These are phyloP conservation scores for Platygyra sinensis DNA, from an alignment of 64 coral and sea anemone species.

Conservation along the genomic window DNA sequence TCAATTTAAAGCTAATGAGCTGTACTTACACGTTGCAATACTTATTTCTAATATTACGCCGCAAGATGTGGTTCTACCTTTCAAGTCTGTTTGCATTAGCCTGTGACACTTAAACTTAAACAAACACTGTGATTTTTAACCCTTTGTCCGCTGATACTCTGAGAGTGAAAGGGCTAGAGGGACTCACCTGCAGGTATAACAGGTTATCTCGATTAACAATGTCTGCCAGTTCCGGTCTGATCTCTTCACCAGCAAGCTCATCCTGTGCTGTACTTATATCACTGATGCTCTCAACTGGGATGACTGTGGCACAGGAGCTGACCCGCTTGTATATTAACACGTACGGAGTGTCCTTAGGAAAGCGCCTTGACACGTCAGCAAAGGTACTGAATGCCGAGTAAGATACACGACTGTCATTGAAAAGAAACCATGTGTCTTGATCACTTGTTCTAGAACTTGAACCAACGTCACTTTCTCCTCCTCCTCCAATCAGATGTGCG, in stretches of 20 bases:
- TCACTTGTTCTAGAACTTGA: conserved; percentile 12
- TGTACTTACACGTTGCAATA: too few relatives aligned
- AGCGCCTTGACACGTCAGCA: conserved; percentile 76
- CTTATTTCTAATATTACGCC: too few relatives aligned
- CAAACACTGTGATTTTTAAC: background rate
- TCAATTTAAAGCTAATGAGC: too few relatives aligned
- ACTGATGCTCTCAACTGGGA: background rate
- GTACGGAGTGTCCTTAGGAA: conserved; percentile 94
- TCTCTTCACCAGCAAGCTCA: background rate
- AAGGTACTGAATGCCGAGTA: conserved; percentile 72
- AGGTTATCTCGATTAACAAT: conserved; percentile 62
- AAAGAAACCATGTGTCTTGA: conserved; percentile 73
- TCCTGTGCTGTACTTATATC: background rate
- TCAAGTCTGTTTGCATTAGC: too few relatives aligned
- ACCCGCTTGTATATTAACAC: conserved; percentile 82
- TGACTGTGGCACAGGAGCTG: conserved; percentile 13
- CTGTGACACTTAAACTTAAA: too few relatives aligned
- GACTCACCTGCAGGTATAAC: conserved; percentile 56
- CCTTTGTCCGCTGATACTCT: too few relatives aligned
- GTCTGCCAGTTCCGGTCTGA: conserved; percentile 41
- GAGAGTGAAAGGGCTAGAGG: background rate
- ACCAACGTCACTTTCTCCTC: conserved; percentile 4
- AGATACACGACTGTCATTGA: conserved; percentile 91
- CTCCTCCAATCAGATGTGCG: background rate
- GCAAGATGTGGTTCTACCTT: too few relatives aligned